Base-by-base conservation (phyloP, 2,113 vertebrate species). In the Mormyrus lacerda region DNA sequence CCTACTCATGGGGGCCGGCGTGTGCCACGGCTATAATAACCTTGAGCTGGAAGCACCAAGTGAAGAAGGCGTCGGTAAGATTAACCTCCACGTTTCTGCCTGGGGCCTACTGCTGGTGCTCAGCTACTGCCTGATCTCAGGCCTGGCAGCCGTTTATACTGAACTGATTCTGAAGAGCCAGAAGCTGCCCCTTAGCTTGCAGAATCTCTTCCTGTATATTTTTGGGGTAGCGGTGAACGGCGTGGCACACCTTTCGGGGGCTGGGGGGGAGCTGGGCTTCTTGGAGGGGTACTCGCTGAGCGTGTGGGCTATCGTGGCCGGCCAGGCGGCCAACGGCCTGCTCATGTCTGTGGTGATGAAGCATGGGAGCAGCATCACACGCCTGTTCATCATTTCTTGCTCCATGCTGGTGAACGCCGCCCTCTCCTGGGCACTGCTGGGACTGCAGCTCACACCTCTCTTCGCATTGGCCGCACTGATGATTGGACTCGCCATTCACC, bases 341-440 rank as follows among this genome's bases (percentile, higher is more conserved):
- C 95, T 99, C 50, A 98, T 98, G 98, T 98, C 98, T 0, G 94
- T 97, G 35, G 95, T 99, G 91, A 97, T 99, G 94, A 99, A 99
- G 93, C 97, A 99, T 3, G 97, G 98, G 94, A 98, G 95, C 83
- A 98, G 97, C 90, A 98, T 99, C 94, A 98, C 97, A 1, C 95
- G 98, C 42, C 97, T 99, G 53, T 99, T 99, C 3, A 89, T 99
- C 58, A 98, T 99, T 92, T 99, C 98, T 93, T 98, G 96, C 91
- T 98, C 98, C 6, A 96, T 99, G 93, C 93, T 99, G 90, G 97
- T 98, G 39, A 99, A 99, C 0, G 97, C 96, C 0, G 42, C 97
- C 42, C 92, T 99, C 35, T 99, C 98, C 0, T 95, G 97, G 86
- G 76, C 91, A 11, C 88, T 97, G 24, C 95, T 99, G 90, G 94